These are phyloP conservation scores for Sander vitreus DNA, from an alignment of 2,113 vertebrate species.

Conservation along the genomic window DNA sequence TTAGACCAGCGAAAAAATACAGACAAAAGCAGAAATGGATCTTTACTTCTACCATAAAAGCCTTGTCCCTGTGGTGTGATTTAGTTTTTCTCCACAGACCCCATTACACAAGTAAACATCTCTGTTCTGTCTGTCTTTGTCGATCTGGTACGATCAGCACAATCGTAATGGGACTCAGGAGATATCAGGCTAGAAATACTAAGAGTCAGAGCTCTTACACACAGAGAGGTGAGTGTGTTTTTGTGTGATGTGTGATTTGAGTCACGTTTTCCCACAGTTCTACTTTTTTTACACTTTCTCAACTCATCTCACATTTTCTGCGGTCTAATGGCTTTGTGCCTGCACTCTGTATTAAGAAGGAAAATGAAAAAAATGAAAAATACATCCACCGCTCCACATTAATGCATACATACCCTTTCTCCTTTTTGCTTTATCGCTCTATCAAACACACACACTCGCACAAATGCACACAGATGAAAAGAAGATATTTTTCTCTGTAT, in stretches of 20 bases:
- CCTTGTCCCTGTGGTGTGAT: slow-evolving; percentile 54
- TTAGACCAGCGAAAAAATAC: background rate
- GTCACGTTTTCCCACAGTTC: background rate
- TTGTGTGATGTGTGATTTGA: slow-evolving; percentile 1
- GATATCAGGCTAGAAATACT: slow-evolving; percentile 29
- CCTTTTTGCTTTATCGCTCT: slow-evolving; percentile 39
- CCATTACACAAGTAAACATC: slow-evolving; percentile 62
- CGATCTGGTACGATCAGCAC: slow-evolving; percentile 26
- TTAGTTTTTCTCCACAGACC: slow-evolving; percentile 50
- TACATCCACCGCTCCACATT: slow-evolving; percentile 29
- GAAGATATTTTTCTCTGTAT: slow-evolving; percentile 33
- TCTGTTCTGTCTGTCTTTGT: slow-evolving; percentile 39
- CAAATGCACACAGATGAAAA: background rate
- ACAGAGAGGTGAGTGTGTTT: background rate
- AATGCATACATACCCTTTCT: slow-evolving; percentile 21
- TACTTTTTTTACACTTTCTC: slow-evolving; percentile 5
- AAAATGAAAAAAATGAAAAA: background rate
- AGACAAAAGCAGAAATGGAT: slow-evolving; percentile 22
- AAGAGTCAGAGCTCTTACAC: slow-evolving; percentile 35
- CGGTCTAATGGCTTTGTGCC: slow-evolving; percentile 39
- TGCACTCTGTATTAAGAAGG: slow-evolving; percentile 60
- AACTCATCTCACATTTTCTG: slow-evolving; percentile 39
- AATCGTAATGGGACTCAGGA: slow-evolving; percentile 71
- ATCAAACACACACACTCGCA: slow-evolving; percentile 37
- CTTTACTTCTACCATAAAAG: slow-evolving; percentile 39